Base-by-base conservation (phyloP, 2,888 invertebrate genomes). In the Tenthredo mesomela region DNA sequence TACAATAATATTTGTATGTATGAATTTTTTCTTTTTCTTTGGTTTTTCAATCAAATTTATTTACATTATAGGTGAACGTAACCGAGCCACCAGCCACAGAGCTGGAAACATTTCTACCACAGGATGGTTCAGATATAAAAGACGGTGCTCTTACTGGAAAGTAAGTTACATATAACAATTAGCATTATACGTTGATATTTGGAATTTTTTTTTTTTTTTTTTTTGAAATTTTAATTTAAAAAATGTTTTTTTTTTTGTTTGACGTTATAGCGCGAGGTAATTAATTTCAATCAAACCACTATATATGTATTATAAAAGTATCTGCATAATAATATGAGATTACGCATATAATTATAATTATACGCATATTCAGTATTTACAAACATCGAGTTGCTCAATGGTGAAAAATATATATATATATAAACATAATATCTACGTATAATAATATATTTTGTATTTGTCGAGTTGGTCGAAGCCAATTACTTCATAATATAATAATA, bases 51-150 rank as follows among this genome's bases (percentile, higher is more conserved):
- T 54, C 18, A 9, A 15, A 37, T 43, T 43, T 73, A 10, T n/a
- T n/a, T n/a, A 15, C 21, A 2, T 29, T 29, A 10, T 71, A 88
- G 88, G 82, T 86, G 80, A 86, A 87, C 37, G 54, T 83, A 85
- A 91, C 89, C 67, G 90, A 91, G 80, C 92, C 90, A 85, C 86
- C 94, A 82, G 94, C 96, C 78, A 97, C 97, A 88, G 97, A 97
- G 93, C 93, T 97, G 95, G 97, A 97, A 89, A 97, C 96, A n/a
- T 97, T 97, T 91, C 94, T 97, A 87, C 96, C 97, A 71, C 95
- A 94, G 89, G 96, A 96, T 90, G 96, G 96, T 85, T 94, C 94
- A n/a, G 94, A 89, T 67, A 82, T 89, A 37, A 93, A 92, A 85
- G 92, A 93, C 73, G 92, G 91, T n/a, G 89, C 89, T 15, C 85